phyloP scores from a whole-genome alignment of 2,113 vertebrate genomes.

The Dromiciops gliroides region DNA sequence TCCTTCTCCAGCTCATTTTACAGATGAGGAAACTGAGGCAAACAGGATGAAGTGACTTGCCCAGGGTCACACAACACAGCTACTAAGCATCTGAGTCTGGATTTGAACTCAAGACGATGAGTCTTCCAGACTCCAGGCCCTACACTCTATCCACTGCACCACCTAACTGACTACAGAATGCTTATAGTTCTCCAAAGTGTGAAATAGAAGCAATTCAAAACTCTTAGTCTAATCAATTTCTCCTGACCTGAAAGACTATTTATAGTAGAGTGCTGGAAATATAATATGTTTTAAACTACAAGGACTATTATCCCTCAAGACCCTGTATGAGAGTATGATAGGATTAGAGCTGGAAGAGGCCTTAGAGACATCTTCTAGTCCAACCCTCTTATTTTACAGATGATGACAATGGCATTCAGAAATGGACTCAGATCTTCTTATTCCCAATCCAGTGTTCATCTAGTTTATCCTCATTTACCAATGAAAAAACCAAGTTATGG shows the following conservation, averaged over 20 bases:
- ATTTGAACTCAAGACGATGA: neutral
- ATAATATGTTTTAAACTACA: slow-evolving; percentile 23
- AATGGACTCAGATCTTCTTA: neutral
- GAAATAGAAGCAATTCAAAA: slow-evolving; percentile 20
- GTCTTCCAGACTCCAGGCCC: neutral
- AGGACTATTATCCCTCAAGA: slow-evolving; percentile 22
- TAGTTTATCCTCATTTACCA: neutral
- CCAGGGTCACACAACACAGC: neutral
- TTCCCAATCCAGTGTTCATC: neutral
- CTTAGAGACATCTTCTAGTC: neutral
- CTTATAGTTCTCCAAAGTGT: slow-evolving; percentile 24
- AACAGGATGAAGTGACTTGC: neutral
- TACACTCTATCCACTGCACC: neutral
- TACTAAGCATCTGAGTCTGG: neutral
- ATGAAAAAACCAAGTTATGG: neutral
- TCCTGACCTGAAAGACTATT: slow-evolving; percentile 25
- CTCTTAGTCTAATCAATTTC: slow-evolving; percentile 37
- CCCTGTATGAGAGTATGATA: neutral
- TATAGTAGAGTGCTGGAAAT: slow-evolving; percentile 36
- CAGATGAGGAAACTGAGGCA: neutral
- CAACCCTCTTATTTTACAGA: neutral
- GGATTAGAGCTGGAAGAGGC: neutral
- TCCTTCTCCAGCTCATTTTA: neutral
- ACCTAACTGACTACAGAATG: neutral
- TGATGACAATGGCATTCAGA: neutral